These are phyloP conservation scores for Brenthis hecate DNA, from an alignment of 2,888 invertebrate species.

Conservation along the genomic window DNA sequence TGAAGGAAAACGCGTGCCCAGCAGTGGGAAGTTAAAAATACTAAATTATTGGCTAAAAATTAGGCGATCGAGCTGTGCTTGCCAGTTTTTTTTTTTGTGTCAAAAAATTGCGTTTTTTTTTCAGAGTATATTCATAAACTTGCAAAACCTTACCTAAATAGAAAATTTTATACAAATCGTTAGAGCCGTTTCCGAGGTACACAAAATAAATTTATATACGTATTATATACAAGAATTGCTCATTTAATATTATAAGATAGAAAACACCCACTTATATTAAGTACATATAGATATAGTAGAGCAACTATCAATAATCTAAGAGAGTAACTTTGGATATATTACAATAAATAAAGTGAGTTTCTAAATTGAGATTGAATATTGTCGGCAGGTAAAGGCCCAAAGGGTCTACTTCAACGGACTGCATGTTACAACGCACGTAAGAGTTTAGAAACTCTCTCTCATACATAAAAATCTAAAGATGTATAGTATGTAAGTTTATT, in stretches of 20 bases:
- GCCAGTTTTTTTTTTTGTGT: too few relatives aligned
- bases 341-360: neutral
- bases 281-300: too few relatives aligned
- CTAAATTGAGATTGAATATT: neutral
- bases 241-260: neutral
- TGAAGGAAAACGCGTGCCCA: neutral
- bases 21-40: neutral
- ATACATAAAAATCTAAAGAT: neutral
- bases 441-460: slow-evolving; percentile 4
- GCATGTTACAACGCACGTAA: slow-evolving; percentile 9
- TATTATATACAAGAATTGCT: neutral
- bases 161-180: neutral
- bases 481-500: too few relatives aligned
- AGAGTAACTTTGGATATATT: too few relatives aligned
- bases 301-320: too few relatives aligned
- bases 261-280: neutral
- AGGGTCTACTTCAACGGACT: neutral
- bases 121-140: neutral
- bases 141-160: neutral
- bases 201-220: too few relatives aligned
- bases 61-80: too few relatives aligned
- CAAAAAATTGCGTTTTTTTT: too few relatives aligned
- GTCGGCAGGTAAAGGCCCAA: neutral
- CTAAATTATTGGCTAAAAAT: too few relatives aligned
- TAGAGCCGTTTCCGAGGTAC: neutral